Percentiles rank a stretch among this genome's conserved stretches.
Conservation (phyloP, 2,113 vertebrate genomes). For the Ictalurus furcatus region DNA sequence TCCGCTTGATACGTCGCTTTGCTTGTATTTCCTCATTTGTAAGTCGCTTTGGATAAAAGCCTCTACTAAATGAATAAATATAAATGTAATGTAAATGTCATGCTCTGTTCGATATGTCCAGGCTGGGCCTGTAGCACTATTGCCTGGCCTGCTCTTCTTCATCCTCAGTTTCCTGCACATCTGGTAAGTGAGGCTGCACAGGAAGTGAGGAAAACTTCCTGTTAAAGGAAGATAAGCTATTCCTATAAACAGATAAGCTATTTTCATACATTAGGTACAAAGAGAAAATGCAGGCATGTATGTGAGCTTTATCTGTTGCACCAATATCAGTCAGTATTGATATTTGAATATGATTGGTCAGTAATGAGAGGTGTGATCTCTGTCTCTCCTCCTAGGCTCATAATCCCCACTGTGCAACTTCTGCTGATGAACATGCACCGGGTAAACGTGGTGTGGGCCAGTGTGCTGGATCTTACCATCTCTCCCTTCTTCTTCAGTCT, state of each 20-base stretch:
- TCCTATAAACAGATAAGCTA: background rate
- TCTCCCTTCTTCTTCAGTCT: constrained; percentile 57
- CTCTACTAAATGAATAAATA: no score
- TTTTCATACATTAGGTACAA: background rate
- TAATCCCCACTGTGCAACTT: constrained; percentile 65
- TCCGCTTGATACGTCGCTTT: no score
- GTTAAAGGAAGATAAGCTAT: no score
- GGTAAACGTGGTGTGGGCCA: constrained; percentile 64
- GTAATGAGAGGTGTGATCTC: background rate
- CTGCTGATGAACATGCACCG: constrained; percentile 67
- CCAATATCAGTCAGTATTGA: background rate
- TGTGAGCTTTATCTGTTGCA: background rate
- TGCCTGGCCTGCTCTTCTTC: constrained; percentile 62
- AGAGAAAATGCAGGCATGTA: background rate
- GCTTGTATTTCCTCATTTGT: no score
- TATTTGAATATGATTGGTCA: background rate
- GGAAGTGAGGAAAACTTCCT: background rate
- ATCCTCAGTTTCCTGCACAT: constrained; percentile 68
- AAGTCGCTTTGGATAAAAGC: no score
- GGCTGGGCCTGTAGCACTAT: constrained; percentile 63
- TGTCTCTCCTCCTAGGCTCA: constrained; percentile 58
- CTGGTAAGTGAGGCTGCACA: constrained; percentile 52
- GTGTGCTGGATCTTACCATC: constrained; percentile 61
- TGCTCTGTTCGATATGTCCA: constrained; percentile 64
- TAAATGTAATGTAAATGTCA: constrained; percentile 26